These are phyloP conservation scores for Sorex maritimensis DNA, from an alignment of 2,797 vertebrate species.

Conservation along the genomic window DNA sequence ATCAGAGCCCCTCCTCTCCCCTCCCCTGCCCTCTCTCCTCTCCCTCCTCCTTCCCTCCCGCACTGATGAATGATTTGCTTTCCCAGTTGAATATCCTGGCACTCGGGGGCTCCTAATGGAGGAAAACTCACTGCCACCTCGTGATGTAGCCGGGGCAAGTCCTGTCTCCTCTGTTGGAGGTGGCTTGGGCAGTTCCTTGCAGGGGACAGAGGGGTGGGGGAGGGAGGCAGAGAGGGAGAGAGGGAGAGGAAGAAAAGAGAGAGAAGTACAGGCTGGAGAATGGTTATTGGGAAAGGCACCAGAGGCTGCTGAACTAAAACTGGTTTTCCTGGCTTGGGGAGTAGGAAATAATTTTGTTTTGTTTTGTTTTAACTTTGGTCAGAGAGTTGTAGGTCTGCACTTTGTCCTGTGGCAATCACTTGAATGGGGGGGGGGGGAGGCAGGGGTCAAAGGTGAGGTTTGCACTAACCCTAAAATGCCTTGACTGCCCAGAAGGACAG, in stretches of 20 bases:
- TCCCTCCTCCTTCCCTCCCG: slow-evolving; percentile 43
- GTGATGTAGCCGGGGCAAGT: slow-evolving; percentile 1
- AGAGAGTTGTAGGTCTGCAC: slow-evolving; percentile 86
- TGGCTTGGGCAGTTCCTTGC: slow-evolving; percentile 26
- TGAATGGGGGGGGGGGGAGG: slow-evolving; percentile 66
- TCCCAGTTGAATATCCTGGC: slow-evolving; percentile 54
- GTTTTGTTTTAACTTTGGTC: slow-evolving; percentile 88
- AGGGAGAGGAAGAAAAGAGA: background rate
- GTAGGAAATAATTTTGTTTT: background rate
- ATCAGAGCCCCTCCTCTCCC: background rate
- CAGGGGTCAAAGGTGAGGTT: slow-evolving; percentile 91
- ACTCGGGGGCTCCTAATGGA: slow-evolving; percentile 13
- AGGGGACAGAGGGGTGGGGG: background rate
- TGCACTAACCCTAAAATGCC: slow-evolving; percentile 90
- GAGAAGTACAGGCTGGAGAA: background rate
- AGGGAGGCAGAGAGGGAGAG: background rate
- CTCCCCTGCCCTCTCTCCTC: background rate
- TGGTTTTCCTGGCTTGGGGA: slow-evolving; percentile 51
- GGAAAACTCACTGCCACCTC: slow-evolving; percentile 35
- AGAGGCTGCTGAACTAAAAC: slow-evolving; percentile 33
- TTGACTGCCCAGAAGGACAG: slow-evolving; percentile 85
- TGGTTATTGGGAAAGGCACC: background rate
- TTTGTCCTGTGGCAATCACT: slow-evolving; percentile 80
- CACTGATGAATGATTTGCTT: slow-evolving; percentile 71
- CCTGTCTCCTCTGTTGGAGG: background rate